Conservation (phyloP, 1,140 invertebrate species). For the Marisa cornuarietis region DNA sequence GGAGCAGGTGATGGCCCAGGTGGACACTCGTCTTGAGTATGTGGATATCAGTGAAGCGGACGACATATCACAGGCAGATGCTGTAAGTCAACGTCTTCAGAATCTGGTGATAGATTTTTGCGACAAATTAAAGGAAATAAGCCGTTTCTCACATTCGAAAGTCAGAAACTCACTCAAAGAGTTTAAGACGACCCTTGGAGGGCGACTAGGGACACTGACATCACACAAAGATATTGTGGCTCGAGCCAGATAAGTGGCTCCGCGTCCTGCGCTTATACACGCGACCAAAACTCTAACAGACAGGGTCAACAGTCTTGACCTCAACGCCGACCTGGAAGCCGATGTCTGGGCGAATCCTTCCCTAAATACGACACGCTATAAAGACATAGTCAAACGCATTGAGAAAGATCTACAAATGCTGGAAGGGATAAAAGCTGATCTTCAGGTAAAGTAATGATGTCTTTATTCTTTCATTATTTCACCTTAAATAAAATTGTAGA, state of each 20-base stretch:
- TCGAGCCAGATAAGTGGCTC: background rate
- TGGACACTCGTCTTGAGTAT: background rate
- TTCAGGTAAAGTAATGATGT: no score
- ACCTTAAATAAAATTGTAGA: no score
- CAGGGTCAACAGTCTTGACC: no score
- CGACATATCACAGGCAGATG: background rate
- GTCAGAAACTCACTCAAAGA: background rate
- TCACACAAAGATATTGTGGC: background rate
- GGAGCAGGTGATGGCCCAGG: background rate
- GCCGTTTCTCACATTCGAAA: background rate
- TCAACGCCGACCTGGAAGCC: background rate
- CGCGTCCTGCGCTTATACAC: background rate
- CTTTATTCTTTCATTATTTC: no score
- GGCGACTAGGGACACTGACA: background rate
- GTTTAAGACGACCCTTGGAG: background rate
- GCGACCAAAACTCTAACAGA: no score
- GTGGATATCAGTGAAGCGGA: background rate
- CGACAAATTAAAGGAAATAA: background rate
- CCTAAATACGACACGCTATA: background rate
- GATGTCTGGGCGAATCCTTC: background rate
- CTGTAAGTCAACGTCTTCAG: background rate
- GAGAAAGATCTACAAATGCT: background rate
- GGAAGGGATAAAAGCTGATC: no score
- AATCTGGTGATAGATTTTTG: background rate
- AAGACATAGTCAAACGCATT: background rate